Base-by-base conservation (phyloP, 2,888 invertebrate genomes). In the Urechis unicinctus region DNA sequence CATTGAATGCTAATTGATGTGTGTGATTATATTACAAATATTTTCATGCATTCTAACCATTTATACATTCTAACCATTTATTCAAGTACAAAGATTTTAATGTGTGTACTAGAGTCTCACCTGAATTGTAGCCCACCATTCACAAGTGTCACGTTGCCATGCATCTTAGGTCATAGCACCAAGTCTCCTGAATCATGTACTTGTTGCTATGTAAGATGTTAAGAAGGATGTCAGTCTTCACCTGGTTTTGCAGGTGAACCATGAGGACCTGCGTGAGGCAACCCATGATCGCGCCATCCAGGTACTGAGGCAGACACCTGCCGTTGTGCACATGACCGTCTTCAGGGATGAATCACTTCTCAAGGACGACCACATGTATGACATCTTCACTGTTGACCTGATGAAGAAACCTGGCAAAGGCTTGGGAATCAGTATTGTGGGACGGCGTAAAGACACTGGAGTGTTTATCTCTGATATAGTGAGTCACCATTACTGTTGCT, bases 401-500 rank as follows among this genome's bases (percentile, higher is more conserved):
- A 80, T 85, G 47, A 91, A 91, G 75, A 94, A 94, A 77, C 83
- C 89, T 0, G 92, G 92, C 47, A 88, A 90, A 75, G 92, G 78
- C 22, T 71, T 78, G 24, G 78, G 78, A 0, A 82, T 97, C 63
- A 89, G 91, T 60, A 85, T 94, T 62, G 86, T 91, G 6, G 89
- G 88, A 30, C 83, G 84, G 74, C 66, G 76, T 84, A 83, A 79
- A 86, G 84, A 68, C 82, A 85, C 73, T 43, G 92, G 93, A 53
- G 89, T 94, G 55, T 95, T 92, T 76, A 86, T 98, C 52, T 89
- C 90, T 21, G 95, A 96, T 72, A 84, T 96, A 75, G 97, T 96
- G 78, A 85, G 85, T 70, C 1, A 44, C 2, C 26, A 2, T 1
- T 3, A n/a, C n/a, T n/a, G n/a, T n/a, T n/a, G n/a, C n/a, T n/a